These are phyloP conservation scores for Uria aalge DNA, from an alignment of 2,113 vertebrate species.

Conservation along the genomic window DNA sequence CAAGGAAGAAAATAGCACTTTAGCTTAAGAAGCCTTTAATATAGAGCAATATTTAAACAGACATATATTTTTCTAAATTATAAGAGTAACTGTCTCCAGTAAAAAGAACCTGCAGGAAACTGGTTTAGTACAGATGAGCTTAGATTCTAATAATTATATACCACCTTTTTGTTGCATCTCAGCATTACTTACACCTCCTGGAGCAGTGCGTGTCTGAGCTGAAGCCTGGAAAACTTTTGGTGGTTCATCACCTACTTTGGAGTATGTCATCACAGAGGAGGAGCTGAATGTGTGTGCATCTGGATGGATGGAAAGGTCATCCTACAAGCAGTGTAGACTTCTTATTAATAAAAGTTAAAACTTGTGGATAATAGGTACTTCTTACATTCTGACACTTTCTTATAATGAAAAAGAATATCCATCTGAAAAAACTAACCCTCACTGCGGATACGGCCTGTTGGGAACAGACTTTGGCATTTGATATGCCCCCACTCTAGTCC, in stretches of 20 bases:
- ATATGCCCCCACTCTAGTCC: not conserved
- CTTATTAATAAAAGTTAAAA: not conserved
- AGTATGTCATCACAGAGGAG: constrained; percentile 92
- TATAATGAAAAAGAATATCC: not conserved
- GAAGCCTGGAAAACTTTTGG: constrained; percentile 91
- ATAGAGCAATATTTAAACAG: not conserved
- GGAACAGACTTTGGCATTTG: not conserved
- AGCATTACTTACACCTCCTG: constrained; percentile 86
- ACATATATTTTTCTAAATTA: not conserved
- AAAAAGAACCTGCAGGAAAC: not conserved
- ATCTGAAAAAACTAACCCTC: not conserved
- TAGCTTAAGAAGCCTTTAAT: not conserved
- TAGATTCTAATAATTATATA: not conserved
- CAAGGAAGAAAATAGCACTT: not conserved
- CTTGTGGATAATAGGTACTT: not conserved
- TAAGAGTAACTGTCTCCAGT: not conserved
- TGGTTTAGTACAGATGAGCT: not conserved
- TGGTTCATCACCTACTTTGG: constrained; percentile 86
- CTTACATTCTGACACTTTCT: not conserved
- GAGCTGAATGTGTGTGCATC: constrained; percentile 86
- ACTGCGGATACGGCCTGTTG: not conserved
- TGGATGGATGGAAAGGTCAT: constrained; percentile 75
- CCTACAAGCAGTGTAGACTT: constrained; percentile 63
- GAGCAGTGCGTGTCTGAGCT: constrained; percentile 82
- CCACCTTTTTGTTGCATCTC: not conserved